Base-by-base conservation (phyloP, 2,888 invertebrate species). In the Eupithecia subumbrata region DNA sequence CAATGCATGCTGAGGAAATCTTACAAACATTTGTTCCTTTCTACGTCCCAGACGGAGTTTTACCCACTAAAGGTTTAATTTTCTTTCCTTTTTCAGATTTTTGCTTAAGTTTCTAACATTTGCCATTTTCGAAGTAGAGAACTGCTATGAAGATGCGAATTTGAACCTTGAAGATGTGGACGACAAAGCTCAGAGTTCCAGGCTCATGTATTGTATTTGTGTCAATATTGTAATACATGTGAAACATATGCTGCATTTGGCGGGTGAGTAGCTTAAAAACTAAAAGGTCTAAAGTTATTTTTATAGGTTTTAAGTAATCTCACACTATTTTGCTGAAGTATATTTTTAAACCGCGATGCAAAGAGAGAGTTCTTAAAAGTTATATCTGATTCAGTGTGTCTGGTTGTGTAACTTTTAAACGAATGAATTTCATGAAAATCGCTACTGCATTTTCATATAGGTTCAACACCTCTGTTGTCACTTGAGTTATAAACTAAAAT, bases 41-140 rank as follows among this genome's bases (percentile, higher is more conserved):
- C 45, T 7, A 18, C 18, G 5, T 8, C n/a, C 16, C 52, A 52
- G n/a, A 9, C n/a, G 52, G n/a, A 52, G 9, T 8, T n/a, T n/a
- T 14, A 9, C n/a, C 18, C 18, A 52, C 9, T 48, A 37, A 37
- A 37, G 5, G 48, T 11, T 9, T n/a, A 0, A 52, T 56, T 22
- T 64, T 64, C 2, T 16, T 30, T 64, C 43, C 34, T 25, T 63
- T 76, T 67, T 30, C 77, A 77, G 82, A 45, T 83, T 96, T 82
- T 88, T 97, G 78, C 96, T 98, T 82, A 96, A 96, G 84, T 96
- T 96, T 0, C 91, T 97, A 79, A 96, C 95, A 9, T 95, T 90
- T 68, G 93, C 93, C 2, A 88, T 95, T 4, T 81, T 86, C 25
- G 95, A 95, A 79, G 86, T 95, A 82, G 93, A 91, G 0, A 86